phyloP scores from a whole-genome alignment of 2,797 vertebrate genomes.

The Ficedula albicollis region DNA sequence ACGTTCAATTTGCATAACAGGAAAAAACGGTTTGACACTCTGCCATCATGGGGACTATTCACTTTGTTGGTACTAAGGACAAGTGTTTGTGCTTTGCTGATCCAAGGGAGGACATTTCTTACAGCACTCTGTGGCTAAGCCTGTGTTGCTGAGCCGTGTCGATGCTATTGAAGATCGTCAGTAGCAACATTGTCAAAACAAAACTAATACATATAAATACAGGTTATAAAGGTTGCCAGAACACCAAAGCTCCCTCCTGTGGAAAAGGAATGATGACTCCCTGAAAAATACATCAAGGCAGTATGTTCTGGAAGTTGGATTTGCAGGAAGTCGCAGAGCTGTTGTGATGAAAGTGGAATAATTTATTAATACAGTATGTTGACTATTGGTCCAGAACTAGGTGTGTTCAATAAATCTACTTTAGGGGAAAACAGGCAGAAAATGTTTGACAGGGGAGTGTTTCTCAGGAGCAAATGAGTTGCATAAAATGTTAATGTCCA shows the following conservation, averaged over 20 bases:
- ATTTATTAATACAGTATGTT: background rate
- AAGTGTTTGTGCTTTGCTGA: background rate
- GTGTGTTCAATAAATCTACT: background rate
- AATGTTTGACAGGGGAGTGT: background rate
- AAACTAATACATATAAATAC: background rate
- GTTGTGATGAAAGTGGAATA: constrained; percentile 3
- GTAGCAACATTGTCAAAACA: background rate
- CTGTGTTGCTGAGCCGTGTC: background rate
- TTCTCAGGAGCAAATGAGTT: background rate
- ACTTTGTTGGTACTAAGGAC: background rate
- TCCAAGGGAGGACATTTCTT: background rate
- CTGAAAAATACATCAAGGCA: background rate
- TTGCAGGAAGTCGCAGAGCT: background rate
- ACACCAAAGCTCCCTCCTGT: background rate
- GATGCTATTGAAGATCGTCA: background rate
- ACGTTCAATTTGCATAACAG: background rate
- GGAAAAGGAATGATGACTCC: background rate
- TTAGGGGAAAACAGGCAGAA: background rate
- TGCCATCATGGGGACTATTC: background rate
- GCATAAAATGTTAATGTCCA: background rate
- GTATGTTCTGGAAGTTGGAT: background rate
- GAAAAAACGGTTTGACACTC: background rate
- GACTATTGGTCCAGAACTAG: background rate
- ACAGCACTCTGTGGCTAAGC: background rate
- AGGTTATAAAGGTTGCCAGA: background rate